Percentiles rank a stretch among this genome's conserved stretches.
phyloP scores from a whole-genome alignment of 2,797 vertebrate species.

The Diplodus sargus region DNA sequence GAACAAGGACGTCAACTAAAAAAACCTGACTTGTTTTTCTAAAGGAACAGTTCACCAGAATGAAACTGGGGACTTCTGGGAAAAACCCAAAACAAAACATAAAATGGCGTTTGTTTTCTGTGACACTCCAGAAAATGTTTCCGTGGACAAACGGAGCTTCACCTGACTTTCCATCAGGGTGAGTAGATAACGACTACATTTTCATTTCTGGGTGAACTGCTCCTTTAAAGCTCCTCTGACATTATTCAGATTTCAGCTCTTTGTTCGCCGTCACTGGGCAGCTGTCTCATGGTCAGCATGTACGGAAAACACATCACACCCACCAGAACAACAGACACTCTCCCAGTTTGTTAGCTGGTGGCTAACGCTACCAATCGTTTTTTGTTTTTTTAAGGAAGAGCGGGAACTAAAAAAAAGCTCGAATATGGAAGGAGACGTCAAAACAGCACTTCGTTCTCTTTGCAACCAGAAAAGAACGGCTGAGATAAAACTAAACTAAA shows the following conservation, averaged over 20 bases:
- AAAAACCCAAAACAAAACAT: too few relatives aligned
- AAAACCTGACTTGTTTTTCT: not conserved
- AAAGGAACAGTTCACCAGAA: not conserved
- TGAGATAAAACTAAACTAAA: constrained; percentile 9
- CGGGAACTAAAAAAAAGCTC: not conserved
- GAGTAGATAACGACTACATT: too few relatives aligned
- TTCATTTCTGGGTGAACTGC: too few relatives aligned
- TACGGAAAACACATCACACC: constrained; percentile 11
- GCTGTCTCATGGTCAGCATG: not conserved
- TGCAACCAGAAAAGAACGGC: not conserved
- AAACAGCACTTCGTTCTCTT: not conserved
- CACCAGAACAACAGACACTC: not conserved
- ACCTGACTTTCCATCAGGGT: too few relatives aligned
- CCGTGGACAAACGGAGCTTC: too few relatives aligned
- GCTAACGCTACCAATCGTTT: constrained; percentile 35
- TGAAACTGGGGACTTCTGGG: too few relatives aligned
- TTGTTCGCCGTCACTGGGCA: constrained; percentile 24
- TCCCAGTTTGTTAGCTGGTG: constrained; percentile 2
- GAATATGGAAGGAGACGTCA: not conserved
- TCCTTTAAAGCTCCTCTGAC: not conserved
- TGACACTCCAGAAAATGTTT: too few relatives aligned
- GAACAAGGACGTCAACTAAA: constrained; percentile 10
- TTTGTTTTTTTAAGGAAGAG: constrained; percentile 1
- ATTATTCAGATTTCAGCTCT: not conserved
- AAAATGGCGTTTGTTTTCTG: too few relatives aligned